Conservation (phyloP, 2,113 vertebrate species). For the Gavialis gangeticus region DNA sequence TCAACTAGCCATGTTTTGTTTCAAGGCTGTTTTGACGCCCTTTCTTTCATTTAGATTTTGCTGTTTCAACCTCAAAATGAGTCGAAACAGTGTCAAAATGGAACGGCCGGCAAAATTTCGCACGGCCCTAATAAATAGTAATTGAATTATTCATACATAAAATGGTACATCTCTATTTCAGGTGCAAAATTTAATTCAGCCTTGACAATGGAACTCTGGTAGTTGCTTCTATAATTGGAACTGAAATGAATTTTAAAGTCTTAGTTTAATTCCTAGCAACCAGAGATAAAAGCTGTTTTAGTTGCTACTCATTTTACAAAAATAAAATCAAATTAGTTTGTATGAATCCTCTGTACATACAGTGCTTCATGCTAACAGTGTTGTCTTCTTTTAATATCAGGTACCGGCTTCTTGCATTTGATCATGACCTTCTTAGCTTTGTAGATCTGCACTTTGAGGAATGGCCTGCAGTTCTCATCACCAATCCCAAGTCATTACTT, state of each 20-base stretch:
- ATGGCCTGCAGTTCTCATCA: constrained; percentile 95
- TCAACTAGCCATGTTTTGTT: no score
- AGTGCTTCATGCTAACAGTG: not conserved
- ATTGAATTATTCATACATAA: not conserved
- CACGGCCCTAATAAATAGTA: not conserved
- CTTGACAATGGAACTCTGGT: not conserved
- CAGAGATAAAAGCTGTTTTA: not conserved
- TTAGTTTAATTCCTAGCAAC: not conserved
- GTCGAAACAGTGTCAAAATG: no score
- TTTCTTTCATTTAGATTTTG: no score
- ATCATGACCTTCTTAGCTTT: constrained; percentile 96
- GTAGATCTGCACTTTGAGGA: constrained; percentile 89
- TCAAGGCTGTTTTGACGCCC: no score
- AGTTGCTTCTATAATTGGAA: not conserved
- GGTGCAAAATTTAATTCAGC: not conserved
- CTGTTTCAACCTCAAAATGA: no score
- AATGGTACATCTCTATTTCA: not conserved
- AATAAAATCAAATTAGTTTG: not conserved
- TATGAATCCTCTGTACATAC: not conserved
- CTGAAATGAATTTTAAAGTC: not conserved
- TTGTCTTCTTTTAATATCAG: constrained; percentile 69
- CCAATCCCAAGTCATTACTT: constrained; percentile 94
- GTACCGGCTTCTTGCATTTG: constrained; percentile 92
- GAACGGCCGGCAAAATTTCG: no score
- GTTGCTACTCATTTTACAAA: not conserved